Evolutionary conservation across 1,140 invertebrate genomes (phyloP).

Genomic region (Drosophila tani): DNA sequence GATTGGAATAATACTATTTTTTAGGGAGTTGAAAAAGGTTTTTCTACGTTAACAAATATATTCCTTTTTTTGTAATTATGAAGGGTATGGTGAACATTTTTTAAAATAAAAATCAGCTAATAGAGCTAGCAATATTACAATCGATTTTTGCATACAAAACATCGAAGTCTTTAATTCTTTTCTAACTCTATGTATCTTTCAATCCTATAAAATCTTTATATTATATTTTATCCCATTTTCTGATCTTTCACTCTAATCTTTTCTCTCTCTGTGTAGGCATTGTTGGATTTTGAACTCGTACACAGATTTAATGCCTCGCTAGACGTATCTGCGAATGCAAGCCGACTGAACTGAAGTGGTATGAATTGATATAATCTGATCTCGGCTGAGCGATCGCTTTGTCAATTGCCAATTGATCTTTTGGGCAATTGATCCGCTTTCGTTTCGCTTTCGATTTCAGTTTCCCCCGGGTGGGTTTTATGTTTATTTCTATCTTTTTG

Average conservation of each 20-base stretch:
- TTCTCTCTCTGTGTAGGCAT: constrained; percentile 25
- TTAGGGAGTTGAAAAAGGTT: background rate
- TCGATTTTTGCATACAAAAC: background rate
- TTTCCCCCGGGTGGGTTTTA: constrained; percentile 2
- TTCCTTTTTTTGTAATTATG: background rate
- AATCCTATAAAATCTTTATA: too few species aligned
- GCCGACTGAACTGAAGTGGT: constrained; percentile 26
- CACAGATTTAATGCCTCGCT: constrained; percentile 71
- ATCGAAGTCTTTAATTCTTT: background rate
- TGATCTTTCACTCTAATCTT: too few species aligned
- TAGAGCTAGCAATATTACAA: background rate
- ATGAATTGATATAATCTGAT: constrained; percentile 45
- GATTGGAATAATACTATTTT: too few species aligned
- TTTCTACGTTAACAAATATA: background rate
- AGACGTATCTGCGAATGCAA: constrained; percentile 33
- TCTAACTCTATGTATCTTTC: too few species aligned
- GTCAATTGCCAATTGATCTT: constrained; percentile 82
- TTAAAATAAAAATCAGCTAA: too few species aligned
- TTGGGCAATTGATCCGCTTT: constrained; percentile 78
- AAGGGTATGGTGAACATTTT: background rate
- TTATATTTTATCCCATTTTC: background rate
- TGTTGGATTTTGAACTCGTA: constrained; percentile 50
- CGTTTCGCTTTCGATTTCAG: constrained; percentile 45
- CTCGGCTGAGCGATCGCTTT: constrained; percentile 54
- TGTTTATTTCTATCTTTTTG: constrained; percentile 13